Percentiles rank a stretch among this genome's conserved stretches.
phyloP scores from a whole-genome alignment of 1,140 invertebrate species.

The Trichomalopsis sarcophagae region DNA sequence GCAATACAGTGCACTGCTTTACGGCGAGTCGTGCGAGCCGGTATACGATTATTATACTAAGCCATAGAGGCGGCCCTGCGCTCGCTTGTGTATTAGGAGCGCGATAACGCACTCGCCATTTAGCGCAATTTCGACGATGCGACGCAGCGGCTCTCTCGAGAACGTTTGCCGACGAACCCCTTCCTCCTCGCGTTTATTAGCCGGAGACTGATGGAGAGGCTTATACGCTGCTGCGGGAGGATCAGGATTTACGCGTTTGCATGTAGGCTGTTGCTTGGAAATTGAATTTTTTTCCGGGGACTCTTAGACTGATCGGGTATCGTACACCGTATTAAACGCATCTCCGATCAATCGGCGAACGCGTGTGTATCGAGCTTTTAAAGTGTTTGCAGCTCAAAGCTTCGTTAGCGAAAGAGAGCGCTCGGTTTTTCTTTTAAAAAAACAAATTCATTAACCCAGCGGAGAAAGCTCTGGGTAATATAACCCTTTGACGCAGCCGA shows the following conservation, averaged over 20 bases:
- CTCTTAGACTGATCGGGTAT: too few relatives aligned
- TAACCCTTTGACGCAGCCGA: too few relatives aligned
- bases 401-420: too few relatives aligned
- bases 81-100: slow-evolving; percentile 34
- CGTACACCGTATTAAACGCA: too few relatives aligned
- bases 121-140: slow-evolving; percentile 36
- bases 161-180: not conserved
- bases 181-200: not conserved
- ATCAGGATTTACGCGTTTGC: not conserved
- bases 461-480: too few relatives aligned
- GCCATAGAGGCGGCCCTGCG: not conserved
- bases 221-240: not conserved
- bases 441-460: too few relatives aligned
- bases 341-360: too few relatives aligned
- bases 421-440: too few relatives aligned
- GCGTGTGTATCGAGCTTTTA: too few relatives aligned
- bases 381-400: too few relatives aligned
- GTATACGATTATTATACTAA: slow-evolving; percentile 25
- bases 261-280: too few relatives aligned
- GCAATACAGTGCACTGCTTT: not conserved
- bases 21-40: not conserved
- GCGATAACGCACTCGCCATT: slow-evolving; percentile 40
- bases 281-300: too few relatives aligned
- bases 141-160: not conserved
- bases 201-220: slow-evolving; percentile 3